A percentile compares a stretch with the other conserved stretches of the same genome.
These are phyloP conservation scores for Sitobion miscanthi DNA, from an alignment of 1,140 invertebrate genomes.

Conservation along the genomic window DNA sequence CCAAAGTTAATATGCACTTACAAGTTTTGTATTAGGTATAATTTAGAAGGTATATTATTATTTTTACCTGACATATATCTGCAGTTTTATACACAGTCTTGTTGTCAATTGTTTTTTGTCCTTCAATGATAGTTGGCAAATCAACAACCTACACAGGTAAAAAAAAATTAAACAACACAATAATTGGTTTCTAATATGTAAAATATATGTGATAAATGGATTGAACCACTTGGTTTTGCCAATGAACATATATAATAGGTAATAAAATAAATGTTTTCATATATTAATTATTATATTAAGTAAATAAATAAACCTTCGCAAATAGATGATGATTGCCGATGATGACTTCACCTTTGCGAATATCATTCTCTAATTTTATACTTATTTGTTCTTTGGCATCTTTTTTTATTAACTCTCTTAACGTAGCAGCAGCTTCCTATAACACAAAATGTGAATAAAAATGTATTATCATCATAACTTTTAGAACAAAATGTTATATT, in stretches of 20 bases:
- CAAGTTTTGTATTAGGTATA: too few species aligned
- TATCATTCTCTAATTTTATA: slow-evolving; percentile 90
- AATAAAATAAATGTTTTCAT: background rate
- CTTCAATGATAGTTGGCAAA: slow-evolving; percentile 91
- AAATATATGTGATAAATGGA: background rate
- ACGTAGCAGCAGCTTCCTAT: slow-evolving; percentile 76
- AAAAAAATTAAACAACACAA: background rate
- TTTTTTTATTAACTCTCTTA: slow-evolving; percentile 77
- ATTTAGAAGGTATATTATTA: background rate
- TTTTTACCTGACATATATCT: slow-evolving; percentile 85
- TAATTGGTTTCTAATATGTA: background rate
- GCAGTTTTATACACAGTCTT: slow-evolving; percentile 98
- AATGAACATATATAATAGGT: background rate
- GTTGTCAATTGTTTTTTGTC: slow-evolving; percentile 92
- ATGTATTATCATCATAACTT: background rate
- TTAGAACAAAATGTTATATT: background rate
- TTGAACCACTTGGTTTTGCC: background rate
- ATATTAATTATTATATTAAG: background rate
- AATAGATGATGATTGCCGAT: slow-evolving; percentile 88
- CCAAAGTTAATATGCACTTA: too few species aligned
- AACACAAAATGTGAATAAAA: background rate
- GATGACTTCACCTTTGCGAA: slow-evolving; percentile 86
- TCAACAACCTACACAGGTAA: slow-evolving; percentile 75
- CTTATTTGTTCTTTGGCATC: slow-evolving; percentile 84
- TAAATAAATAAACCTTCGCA: slow-evolving; percentile 71